phyloP scores from a whole-genome alignment of 2,113 vertebrate genomes.

The Dermatemys mawii region DNA sequence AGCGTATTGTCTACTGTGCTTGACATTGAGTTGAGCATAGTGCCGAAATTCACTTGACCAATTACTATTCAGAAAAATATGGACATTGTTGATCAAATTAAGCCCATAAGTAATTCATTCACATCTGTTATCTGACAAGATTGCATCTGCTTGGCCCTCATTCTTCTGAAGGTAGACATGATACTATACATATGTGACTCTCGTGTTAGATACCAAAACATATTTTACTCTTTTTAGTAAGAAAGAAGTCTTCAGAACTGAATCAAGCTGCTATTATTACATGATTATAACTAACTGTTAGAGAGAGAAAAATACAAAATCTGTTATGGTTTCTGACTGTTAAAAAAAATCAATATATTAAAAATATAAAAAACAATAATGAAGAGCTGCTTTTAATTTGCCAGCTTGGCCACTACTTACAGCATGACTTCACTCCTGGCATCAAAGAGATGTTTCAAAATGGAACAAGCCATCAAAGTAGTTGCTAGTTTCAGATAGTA shows the following conservation, averaged over 20 bases:
- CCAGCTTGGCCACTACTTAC: neutral
- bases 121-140: neutral
- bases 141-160: neutral
- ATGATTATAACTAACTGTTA: neutral
- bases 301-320: neutral
- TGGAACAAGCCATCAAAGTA: neutral
- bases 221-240: neutral
- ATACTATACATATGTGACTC: neutral
- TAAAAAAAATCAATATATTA: neutral
- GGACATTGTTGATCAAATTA: neutral
- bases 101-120: neutral
- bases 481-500: neutral
- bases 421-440: neutral
- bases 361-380: neutral
- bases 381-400: neutral
- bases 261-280: neutral
- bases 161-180: neutral
- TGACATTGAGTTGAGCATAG: neutral
- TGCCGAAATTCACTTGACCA: neutral
- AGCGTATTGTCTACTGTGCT: neutral
- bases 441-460: neutral
- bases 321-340: neutral
- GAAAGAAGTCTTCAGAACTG: neutral
- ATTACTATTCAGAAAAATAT: neutral
- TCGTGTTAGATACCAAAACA: neutral